A percentile compares a stretch with the other conserved stretches of the same genome.
These are phyloP conservation scores for Catajapyx aquilonaris DNA, from an alignment of 1,140 invertebrate species.

Conservation along the genomic window DNA sequence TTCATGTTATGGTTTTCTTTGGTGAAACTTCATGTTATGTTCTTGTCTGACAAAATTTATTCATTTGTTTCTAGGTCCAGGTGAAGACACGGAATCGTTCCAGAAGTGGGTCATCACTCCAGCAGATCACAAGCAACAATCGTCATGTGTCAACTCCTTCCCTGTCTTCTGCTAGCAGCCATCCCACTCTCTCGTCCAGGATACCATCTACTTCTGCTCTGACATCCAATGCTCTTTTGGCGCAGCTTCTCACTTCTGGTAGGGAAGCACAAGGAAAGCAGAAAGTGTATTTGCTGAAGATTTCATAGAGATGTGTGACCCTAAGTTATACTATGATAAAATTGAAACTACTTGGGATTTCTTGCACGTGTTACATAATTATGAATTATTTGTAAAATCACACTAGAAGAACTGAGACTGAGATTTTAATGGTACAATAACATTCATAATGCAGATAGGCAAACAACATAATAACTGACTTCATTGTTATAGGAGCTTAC, in stretches of 20 bases:
- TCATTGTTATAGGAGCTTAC: not conserved
- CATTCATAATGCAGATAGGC: no score
- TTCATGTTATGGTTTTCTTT: not conserved
- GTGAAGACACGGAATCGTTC: slow-evolving; percentile 25
- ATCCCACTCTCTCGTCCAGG: slow-evolving; percentile 25
- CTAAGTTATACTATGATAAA: no score
- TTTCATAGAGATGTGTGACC: no score
- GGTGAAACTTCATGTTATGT: slow-evolving; percentile 2
- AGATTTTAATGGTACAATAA: no score
- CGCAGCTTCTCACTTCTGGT: slow-evolving; percentile 37
- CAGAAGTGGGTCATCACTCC: slow-evolving; percentile 24
- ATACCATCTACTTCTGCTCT: slow-evolving; percentile 11
- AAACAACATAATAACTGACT: no score
- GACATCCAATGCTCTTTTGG: slow-evolving; percentile 32
- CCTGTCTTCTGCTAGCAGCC: slow-evolving; percentile 30
- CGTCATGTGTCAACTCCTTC: slow-evolving; percentile 24
- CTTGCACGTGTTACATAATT: no score
- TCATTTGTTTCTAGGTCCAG: slow-evolving; percentile 14
- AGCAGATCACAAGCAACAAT: slow-evolving; percentile 4
- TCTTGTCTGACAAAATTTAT: slow-evolving; percentile 14
- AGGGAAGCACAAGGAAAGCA: no score
- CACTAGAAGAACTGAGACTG: no score
- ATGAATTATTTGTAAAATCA: no score
- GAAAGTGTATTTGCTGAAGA: no score
- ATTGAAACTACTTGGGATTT: no score